Percentiles rank a stretch among this genome's conserved stretches.
These are phyloP conservation scores for Hypselothyrea guttata DNA, from an alignment of 2,888 invertebrate genomes.

Conservation along the genomic window DNA sequence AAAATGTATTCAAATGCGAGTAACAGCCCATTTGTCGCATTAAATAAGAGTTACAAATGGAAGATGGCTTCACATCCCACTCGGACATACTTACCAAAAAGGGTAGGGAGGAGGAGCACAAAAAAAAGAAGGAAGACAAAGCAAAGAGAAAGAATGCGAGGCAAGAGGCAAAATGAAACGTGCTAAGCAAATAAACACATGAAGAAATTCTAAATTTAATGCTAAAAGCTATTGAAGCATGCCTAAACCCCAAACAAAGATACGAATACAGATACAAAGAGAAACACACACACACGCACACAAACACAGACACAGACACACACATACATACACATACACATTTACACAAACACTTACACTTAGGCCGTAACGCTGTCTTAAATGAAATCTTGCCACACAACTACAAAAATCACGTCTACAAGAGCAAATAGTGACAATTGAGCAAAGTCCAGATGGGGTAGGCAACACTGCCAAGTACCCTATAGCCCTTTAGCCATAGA, in stretches of 20 bases:
- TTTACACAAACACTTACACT: no score
- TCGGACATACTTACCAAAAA: neutral
- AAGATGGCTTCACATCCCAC: neutral
- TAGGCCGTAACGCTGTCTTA: no score
- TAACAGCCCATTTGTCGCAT: constrained; percentile 72
- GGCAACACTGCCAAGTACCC: no score
- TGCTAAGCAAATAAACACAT: constrained; percentile 74
- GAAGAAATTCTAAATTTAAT: constrained; percentile 73
- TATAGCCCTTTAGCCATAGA: no score
- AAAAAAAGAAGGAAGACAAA: constrained; percentile 12
- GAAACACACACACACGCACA: no score
- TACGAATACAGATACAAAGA: constrained; percentile 11
- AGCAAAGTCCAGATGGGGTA: constrained; percentile 1
- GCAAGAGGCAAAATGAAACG: constrained; percentile 41
- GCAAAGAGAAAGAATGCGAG: neutral
- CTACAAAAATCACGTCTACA: constrained; percentile 1
- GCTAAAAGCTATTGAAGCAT: constrained; percentile 70
- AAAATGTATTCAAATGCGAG: constrained; percentile 71
- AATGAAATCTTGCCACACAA: neutral
- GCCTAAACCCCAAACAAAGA: constrained; percentile 40
- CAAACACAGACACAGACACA: constrained; percentile 4
- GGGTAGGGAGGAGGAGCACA: constrained; percentile 3
- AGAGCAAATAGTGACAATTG: constrained; percentile 7
- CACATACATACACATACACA: neutral
- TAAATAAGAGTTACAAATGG: constrained; percentile 63